A percentile compares a stretch with the other conserved stretches of the same genome.
Conservation (phyloP, 2,888 invertebrate species). For the Drosophila falleni region DNA sequence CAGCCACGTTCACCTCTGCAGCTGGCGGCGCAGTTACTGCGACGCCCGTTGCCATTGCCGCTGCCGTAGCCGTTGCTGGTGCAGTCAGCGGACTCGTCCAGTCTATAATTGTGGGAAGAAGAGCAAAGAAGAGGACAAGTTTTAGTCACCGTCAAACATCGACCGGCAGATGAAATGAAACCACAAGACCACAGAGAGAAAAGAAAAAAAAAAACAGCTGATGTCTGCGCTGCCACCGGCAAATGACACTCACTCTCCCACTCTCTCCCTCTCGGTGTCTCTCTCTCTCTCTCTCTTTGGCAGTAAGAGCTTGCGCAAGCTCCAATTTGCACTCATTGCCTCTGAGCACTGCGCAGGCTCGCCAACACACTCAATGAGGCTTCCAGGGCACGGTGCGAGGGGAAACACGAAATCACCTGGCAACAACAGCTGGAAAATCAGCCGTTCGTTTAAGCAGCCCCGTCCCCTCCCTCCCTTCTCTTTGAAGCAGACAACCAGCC, state of each 20-base stretch:
- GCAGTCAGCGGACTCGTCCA: conserved; percentile 85
- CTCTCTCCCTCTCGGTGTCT: conserved; percentile 5
- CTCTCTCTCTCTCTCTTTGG: conserved; percentile 6
- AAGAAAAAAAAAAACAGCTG: conserved; percentile 66
- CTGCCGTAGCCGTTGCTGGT: conserved; percentile 69
- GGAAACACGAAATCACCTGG: conserved; percentile 74
- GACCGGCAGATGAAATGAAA: conserved; percentile 40
- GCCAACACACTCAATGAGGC: conserved; percentile 51
- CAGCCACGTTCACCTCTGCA: conserved; percentile 39
- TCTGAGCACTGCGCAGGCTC: conserved; percentile 62
- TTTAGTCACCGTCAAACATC: conserved; percentile 37
- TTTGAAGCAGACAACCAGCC: conserved; percentile 27
- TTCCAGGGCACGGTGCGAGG: conserved; percentile 50
- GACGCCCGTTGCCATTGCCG: conserved; percentile 41
- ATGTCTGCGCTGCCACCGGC: conserved; percentile 63
- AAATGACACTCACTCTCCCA: conserved; percentile 43
- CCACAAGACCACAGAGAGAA: conserved; percentile 40
- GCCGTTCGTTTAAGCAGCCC: conserved; percentile 74
- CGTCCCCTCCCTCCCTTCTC: neutral
- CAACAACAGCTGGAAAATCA: conserved; percentile 84
- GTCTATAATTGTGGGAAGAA: conserved; percentile 68
- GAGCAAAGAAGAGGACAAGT: conserved; percentile 19
- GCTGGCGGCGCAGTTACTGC: conserved; percentile 33
- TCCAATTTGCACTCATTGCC: conserved; percentile 48
- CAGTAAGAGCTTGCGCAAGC: conserved; percentile 43